Evolutionary conservation across 2,113 vertebrate species (phyloP).

Genomic region (Scalopus aquaticus): DNA sequence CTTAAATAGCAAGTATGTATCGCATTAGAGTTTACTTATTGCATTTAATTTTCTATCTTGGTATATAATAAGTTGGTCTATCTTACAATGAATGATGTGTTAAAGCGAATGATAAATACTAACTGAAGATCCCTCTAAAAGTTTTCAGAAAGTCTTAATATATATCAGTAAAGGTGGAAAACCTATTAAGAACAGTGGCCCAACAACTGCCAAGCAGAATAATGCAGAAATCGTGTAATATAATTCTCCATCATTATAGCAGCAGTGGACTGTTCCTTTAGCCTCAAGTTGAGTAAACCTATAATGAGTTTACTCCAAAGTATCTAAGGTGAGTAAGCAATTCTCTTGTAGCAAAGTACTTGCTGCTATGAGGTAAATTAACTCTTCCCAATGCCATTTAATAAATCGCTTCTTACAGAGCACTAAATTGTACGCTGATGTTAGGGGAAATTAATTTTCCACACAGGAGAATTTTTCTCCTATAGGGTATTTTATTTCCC

Average conservation of each 20-base stretch:
- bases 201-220: conserved; percentile 4
- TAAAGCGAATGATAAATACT: neutral
- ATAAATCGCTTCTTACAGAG: conserved; percentile 52
- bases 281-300: conserved; percentile 38
- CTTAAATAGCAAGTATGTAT: neutral
- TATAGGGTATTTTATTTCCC: conserved; percentile 30
- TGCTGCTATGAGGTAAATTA: conserved; percentile 59
- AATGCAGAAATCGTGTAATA: neutral
- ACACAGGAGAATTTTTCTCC: conserved; percentile 26
- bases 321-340: conserved; percentile 4
- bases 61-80: neutral
- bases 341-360: conserved; percentile 43
- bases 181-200: neutral
- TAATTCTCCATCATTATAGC: conserved; percentile 39
- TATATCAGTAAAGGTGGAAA: conserved; percentile 30
- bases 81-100: neutral
- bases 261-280: neutral
- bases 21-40: conserved; percentile 17
- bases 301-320: conserved; percentile 39
- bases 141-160: conserved; percentile 36
- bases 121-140: conserved; percentile 19
- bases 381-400: conserved; percentile 41
- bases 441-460: conserved; percentile 39
- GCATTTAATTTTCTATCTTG: neutral
- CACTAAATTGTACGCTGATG: conserved; percentile 32